Base-by-base conservation (phyloP, 2,797 vertebrate genomes). In the Capromys pilorides region DNA sequence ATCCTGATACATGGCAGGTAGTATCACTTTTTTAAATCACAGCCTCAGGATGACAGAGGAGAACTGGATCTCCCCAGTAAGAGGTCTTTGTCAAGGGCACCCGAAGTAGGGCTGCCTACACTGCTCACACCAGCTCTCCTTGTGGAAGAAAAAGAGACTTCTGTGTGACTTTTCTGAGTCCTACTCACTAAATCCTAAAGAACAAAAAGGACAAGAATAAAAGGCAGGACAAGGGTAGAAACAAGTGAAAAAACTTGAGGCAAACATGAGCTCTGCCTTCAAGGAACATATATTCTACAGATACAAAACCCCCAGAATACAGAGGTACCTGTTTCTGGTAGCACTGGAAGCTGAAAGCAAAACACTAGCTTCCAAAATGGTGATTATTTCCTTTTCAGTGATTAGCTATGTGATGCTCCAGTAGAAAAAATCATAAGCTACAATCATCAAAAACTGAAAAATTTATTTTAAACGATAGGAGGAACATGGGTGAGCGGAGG, bases 271-370 rank as follows among this genome's bases (percentile, higher is more conserved):
- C 10, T 24, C 33, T 78, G 16, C 9, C 36, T 77, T 85, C 39
- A 11, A 49, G 33, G 16, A 71, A 79, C 5, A 8, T 1, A 18
- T 0, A n/a, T 2, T 49, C 14, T 13, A 6, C 6, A 71, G 28
- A 21, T 18, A 78, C 33, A 73, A 71, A 61, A 19, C 8, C 39
- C 71, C n/a, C 14, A 88, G 81, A 81, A 81, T 21, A 13, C 36
- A 85, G n/a, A 95, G 75, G 18, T 59, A 13, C 31, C 4, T 13
- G 2, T 57, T 59, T 16, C 16, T 45, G 14, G 6, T 5, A 64
- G 73, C 14, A 95, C 24, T 61, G 82, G 61, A 14, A 86, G 6
- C 31, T 83, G 57, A 77, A 69, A 94, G 62, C 54, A n/a, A 88
- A 49, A 79, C 11, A 45, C 5, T 26, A 31, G 45, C 8, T 64